These are phyloP conservation scores for Pangasianodon hypophthalmus DNA, from an alignment of 2,113 vertebrate species.

Conservation along the genomic window DNA sequence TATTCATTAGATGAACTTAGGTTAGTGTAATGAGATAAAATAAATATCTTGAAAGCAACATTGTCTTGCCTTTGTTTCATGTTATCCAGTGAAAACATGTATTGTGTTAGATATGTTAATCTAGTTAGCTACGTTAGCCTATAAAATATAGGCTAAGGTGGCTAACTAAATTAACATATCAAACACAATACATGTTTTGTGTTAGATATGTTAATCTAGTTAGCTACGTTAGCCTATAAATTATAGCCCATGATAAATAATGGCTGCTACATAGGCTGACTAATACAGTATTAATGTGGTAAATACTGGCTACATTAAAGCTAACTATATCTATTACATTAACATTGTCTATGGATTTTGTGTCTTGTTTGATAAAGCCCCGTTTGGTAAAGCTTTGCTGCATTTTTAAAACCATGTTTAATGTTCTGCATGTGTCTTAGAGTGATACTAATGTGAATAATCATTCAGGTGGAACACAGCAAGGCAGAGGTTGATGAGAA, in stretches of 20 bases:
- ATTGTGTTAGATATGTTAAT: background rate
- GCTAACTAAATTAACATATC: too few relatives aligned
- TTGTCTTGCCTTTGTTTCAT: background rate
- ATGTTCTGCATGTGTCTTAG: conserved; percentile 20
- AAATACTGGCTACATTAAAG: background rate
- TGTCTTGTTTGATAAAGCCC: background rate
- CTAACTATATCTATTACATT: background rate
- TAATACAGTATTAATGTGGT: background rate
- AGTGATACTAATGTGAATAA: conserved; percentile 26
- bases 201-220: background rate
- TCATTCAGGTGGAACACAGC: conserved; percentile 25
- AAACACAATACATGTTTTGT: background rate
- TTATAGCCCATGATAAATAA: background rate
- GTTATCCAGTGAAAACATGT: background rate
- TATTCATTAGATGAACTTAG: background rate
- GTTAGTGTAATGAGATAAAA: background rate
- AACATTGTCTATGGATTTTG: background rate
- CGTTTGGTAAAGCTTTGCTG: background rate
- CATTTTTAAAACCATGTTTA: conserved; percentile 10
- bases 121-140: background rate
- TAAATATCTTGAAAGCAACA: background rate
- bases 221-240: background rate
- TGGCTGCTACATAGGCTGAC: background rate
- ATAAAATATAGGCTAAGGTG: background rate
- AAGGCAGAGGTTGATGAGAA: conserved; percentile 43